Evolutionary conservation across 1,140 invertebrate species (phyloP).

Genomic region (Brachystomella parvula): DNA sequence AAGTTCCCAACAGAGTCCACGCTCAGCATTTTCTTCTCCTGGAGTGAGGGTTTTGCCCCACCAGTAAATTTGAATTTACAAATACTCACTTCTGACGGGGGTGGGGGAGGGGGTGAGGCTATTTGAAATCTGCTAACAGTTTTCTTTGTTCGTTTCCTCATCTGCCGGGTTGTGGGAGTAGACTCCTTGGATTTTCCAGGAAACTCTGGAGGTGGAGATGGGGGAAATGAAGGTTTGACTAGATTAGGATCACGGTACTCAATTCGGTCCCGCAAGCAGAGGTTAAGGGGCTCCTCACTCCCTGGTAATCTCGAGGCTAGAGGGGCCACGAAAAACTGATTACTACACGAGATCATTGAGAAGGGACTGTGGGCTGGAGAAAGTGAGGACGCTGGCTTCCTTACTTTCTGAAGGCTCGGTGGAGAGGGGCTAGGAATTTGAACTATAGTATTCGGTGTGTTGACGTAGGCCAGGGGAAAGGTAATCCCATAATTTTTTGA

Average conservation of each 20-base stretch:
- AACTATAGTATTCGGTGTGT: slow-evolving; percentile 20
- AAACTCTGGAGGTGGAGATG: not conserved
- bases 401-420: not conserved
- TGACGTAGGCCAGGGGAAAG: slow-evolving; percentile 31
- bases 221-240: slow-evolving; percentile 22
- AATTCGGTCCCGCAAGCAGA: slow-evolving; percentile 15
- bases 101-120: not conserved
- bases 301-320: not conserved
- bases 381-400: not conserved
- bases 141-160: not conserved
- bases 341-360: not conserved
- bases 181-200: not conserved
- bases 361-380: not conserved
- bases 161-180: slow-evolving; percentile 22
- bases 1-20: slow-evolving; percentile 78
- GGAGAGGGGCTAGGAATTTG: not conserved
- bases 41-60: slow-evolving; percentile 71
- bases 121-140: not conserved
- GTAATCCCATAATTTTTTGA: slow-evolving; percentile 74
- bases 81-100: slow-evolving; percentile 66
- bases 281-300: slow-evolving; percentile 21
- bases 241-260: slow-evolving; percentile 18
- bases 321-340: not conserved
- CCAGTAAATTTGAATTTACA: slow-evolving; percentile 89
- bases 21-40: slow-evolving; percentile 83